Conservation (phyloP, 2,888 invertebrate species). For the Tenthredo livida region DNA sequence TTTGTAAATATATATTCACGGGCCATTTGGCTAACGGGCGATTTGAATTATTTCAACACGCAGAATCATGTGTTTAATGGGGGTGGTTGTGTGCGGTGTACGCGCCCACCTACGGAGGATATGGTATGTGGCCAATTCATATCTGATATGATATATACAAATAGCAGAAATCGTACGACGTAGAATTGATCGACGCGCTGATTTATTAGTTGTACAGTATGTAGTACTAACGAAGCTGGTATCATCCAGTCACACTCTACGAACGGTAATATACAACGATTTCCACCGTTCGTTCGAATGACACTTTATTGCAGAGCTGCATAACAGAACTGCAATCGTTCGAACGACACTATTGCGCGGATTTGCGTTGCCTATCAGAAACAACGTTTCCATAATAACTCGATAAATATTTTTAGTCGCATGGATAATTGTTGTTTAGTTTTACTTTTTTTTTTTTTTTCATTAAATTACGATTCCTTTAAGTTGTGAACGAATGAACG, state of each 20-base stretch:
- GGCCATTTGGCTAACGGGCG: conserved; percentile 25
- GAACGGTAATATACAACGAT: conserved; percentile 58
- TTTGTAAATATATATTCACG: conserved; percentile 18
- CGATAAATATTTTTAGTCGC: neutral
- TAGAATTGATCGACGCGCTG: conserved; percentile 74
- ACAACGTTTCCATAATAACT: neutral
- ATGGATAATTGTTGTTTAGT: neutral
- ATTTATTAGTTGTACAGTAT: conserved; percentile 68
- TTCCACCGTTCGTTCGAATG: conserved; percentile 56
- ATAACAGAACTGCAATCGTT: conserved; percentile 16
- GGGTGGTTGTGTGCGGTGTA: neutral
- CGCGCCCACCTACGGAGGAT: neutral
- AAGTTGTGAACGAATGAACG: neutral
- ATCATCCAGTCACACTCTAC: conserved; percentile 59
- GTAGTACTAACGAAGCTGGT: conserved; percentile 56
- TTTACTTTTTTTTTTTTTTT: neutral
- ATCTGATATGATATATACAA: conserved; percentile 67
- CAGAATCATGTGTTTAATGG: conserved; percentile 28
- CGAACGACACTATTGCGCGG: conserved; percentile 38
- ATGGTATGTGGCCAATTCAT: conserved; percentile 59
- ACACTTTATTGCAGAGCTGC: conserved; percentile 63
- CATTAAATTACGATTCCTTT: neutral
- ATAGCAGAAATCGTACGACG: conserved; percentile 69
- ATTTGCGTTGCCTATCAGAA: conserved; percentile 13
- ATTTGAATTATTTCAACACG: conserved; percentile 16